Evolutionary conservation across 1,140 invertebrate species (phyloP).

Genomic region (Zaprionus inermis): DNA sequence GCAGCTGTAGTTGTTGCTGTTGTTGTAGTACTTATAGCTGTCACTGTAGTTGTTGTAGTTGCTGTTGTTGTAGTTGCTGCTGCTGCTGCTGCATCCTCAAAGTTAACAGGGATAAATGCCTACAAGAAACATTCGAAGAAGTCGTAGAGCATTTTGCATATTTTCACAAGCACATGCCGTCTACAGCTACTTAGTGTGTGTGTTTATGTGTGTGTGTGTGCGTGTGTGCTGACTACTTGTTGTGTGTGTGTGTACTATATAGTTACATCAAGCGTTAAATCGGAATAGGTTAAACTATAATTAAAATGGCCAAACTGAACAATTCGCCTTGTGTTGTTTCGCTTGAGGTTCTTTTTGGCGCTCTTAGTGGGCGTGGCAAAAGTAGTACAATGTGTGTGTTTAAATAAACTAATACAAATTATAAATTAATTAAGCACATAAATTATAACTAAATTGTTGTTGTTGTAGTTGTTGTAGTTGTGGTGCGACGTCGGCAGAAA

Average conservation of each 20-base stretch:
- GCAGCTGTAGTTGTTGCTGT: constrained; percentile 50
- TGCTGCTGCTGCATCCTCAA: constrained; percentile 77
- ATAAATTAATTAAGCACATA: constrained; percentile 67
- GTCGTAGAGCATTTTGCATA: constrained; percentile 59
- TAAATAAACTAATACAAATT: constrained; percentile 60
- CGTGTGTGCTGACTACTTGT: constrained; percentile 46
- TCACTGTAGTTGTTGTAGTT: constrained; percentile 57
- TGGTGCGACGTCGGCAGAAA: constrained; percentile 26
- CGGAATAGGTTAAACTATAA: constrained; percentile 7
- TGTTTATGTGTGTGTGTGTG: constrained; percentile 2
- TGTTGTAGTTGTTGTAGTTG: constrained; percentile 6
- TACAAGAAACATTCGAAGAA: constrained; percentile 78
- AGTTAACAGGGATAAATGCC: constrained; percentile 84
- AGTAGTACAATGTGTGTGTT: constrained; percentile 20
- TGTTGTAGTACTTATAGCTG: constrained; percentile 50
- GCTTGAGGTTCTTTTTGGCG: neutral
- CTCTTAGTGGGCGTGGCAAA: constrained; percentile 25
- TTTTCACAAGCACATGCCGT: constrained; percentile 27
- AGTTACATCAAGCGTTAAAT: constrained; percentile 57
- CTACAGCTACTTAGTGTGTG: constrained; percentile 24
- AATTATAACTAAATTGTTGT: constrained; percentile 39
- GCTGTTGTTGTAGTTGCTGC: constrained; percentile 48
- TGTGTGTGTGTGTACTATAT: constrained; percentile 39
- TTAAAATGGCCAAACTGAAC: constrained; percentile 26
- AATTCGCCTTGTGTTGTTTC: neutral